phyloP scores from a whole-genome alignment of 2,113 vertebrate species.

The Tragelaphus buxtoni region DNA sequence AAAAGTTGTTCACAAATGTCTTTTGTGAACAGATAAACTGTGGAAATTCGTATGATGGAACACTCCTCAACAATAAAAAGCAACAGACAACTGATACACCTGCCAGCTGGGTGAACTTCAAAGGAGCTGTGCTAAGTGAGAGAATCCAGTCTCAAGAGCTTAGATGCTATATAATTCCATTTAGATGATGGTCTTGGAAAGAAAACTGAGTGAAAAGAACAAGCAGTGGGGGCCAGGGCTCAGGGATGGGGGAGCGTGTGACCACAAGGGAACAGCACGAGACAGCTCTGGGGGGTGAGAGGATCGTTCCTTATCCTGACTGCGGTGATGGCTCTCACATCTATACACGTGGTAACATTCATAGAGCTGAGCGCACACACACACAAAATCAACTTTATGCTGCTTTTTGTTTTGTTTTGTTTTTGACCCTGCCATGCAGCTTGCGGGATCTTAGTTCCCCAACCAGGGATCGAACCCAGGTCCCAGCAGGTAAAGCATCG shows the following conservation, averaged over 20 bases:
- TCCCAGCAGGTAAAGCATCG: neutral
- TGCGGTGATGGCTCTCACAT: neutral
- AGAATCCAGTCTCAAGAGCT: neutral
- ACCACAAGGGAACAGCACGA: neutral
- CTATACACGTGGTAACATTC: neutral
- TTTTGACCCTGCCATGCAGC: neutral
- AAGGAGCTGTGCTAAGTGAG: neutral
- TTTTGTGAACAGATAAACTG: neutral
- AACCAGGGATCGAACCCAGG: neutral
- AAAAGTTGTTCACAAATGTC: neutral
- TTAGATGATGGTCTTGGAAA: neutral
- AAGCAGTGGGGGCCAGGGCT: neutral
- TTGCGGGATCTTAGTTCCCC: neutral
- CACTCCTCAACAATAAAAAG: neutral
- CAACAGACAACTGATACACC: neutral
- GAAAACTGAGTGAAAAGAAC: neutral
- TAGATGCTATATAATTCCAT: fast-evolving
- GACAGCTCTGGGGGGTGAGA: neutral
- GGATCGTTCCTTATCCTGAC: too few relatives aligned
- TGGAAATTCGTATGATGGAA: fast-evolving
- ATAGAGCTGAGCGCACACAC: neutral
- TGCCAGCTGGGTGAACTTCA: neutral
- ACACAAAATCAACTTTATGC: neutral
- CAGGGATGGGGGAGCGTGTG: fast-evolving
- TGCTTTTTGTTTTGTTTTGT: neutral